phyloP scores from a whole-genome alignment of 2,888 invertebrate species.

The Ormyrus labotus region DNA sequence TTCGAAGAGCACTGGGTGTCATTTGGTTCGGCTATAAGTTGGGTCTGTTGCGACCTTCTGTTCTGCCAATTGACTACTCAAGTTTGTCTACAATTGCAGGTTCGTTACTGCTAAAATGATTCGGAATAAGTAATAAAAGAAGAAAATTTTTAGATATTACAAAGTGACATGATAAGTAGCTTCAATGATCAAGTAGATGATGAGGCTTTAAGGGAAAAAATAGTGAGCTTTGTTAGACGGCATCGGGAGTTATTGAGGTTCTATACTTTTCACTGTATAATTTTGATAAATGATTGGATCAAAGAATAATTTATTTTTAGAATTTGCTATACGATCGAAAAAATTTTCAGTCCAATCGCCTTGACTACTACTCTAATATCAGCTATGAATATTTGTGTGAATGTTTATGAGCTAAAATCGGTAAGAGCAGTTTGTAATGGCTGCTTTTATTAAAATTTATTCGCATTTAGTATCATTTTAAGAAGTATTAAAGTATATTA shows the following conservation, averaged over 20 bases:
- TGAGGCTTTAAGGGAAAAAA: not conserved
- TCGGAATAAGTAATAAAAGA: not conserved
- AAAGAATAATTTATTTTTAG: not conserved
- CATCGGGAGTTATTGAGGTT: slow-evolving; percentile 1
- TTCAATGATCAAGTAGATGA: not conserved
- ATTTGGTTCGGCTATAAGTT: too few relatives aligned
- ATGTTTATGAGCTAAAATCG: slow-evolving; percentile 16
- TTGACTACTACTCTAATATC: slow-evolving; percentile 7
- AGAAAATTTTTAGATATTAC: slow-evolving; percentile 9
- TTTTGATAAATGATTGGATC: not conserved
- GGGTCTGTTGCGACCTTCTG: too few relatives aligned
- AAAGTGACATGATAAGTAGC: not conserved
- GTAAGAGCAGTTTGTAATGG: not conserved
- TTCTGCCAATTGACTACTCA: too few relatives aligned
- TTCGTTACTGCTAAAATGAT: not conserved
- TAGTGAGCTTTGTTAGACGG: not conserved
- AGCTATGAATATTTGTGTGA: slow-evolving; percentile 23
- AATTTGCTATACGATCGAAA: slow-evolving; percentile 20
- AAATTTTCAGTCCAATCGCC: slow-evolving; percentile 27
- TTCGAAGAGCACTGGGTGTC: too few relatives aligned
- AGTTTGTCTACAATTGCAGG: not conserved
- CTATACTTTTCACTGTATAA: not conserved
- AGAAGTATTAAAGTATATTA: too few relatives aligned
- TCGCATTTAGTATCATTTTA: too few relatives aligned
- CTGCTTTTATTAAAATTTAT: not conserved